phyloP scores from a whole-genome alignment of 2,113 vertebrate genomes.

The Anarhynchus alexandrinus region DNA sequence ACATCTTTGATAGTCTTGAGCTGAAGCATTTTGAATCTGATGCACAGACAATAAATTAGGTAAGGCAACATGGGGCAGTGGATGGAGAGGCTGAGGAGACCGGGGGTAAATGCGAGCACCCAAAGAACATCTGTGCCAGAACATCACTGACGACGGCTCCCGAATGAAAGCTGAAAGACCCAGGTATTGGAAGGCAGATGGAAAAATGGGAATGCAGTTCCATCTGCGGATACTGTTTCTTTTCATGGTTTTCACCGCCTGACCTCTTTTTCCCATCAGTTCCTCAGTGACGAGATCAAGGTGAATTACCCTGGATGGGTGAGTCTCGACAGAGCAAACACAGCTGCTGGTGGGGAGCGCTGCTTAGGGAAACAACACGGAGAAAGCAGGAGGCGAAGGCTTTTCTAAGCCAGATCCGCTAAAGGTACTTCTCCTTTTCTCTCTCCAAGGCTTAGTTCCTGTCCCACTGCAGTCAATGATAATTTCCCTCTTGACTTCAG shows the following conservation, averaged over 20 bases:
- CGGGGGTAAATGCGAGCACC: neutral
- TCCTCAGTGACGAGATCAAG: constrained; percentile 7
- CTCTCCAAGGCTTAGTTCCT: neutral
- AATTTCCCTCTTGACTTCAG: constrained; percentile 25
- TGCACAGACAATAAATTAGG: neutral
- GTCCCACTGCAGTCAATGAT: constrained; percentile 3
- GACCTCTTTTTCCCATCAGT: constrained; percentile 8
- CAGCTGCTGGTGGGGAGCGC: neutral
- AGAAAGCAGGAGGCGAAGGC: neutral
- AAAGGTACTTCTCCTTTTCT: neutral
- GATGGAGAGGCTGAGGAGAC: fast-evolving
- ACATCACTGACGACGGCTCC: neutral
- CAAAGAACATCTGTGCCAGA: neutral
- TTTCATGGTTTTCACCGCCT: neutral
- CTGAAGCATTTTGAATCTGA: neutral
- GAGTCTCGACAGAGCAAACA: constrained; percentile 7
- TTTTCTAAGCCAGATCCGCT: neutral
- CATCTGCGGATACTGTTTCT: neutral
- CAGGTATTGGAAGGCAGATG: neutral
- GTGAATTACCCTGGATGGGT: constrained; percentile 12
- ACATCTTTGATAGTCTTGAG: neutral
- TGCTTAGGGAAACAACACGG: neutral
- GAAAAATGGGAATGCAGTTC: neutral
- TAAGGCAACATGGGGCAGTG: neutral
- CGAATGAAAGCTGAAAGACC: neutral